Conservation (phyloP, 2,113 vertebrate species). For the Hypomesus transpacificus region DNA sequence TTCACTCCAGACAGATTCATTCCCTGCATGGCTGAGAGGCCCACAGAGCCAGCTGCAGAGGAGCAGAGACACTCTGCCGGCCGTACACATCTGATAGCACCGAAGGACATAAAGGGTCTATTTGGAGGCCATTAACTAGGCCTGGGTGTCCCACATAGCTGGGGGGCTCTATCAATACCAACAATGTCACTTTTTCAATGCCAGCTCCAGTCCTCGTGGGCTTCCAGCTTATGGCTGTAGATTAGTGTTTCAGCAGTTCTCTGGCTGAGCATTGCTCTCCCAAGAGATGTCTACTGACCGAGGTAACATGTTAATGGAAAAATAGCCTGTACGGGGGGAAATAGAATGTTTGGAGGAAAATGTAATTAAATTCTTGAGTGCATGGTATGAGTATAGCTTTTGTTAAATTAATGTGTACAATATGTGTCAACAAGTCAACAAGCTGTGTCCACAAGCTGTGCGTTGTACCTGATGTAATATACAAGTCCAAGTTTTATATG, state of each 20-base stretch:
- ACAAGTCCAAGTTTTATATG: too few species aligned
- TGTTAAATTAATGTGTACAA: too few species aligned
- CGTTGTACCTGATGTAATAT: too few species aligned
- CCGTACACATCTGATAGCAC: constrained; percentile 36
- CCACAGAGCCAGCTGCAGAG: constrained; percentile 10
- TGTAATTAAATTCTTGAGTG: too few species aligned
- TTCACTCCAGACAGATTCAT: constrained; percentile 54
- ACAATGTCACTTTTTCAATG: constrained; percentile 28
- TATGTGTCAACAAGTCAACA: too few species aligned
- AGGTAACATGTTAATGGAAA: neutral
- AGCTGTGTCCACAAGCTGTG: too few species aligned
- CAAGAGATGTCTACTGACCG: neutral
- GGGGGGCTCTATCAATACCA: constrained; percentile 28
- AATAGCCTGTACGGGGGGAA: too few species aligned
- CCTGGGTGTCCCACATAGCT: neutral
- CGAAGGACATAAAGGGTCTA: constrained; percentile 26
- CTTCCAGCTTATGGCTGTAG: neutral
- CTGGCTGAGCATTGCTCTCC: neutral
- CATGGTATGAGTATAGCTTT: too few species aligned
- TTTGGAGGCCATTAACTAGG: constrained; percentile 41
- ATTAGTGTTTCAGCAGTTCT: neutral
- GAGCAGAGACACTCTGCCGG: constrained; percentile 35
- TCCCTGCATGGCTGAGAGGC: constrained; percentile 24
- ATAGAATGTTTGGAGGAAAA: too few species aligned
- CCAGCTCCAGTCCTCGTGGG: constrained; percentile 7